Conservation (phyloP, 2,888 invertebrate species). For the Argynnis bischoffii region DNA sequence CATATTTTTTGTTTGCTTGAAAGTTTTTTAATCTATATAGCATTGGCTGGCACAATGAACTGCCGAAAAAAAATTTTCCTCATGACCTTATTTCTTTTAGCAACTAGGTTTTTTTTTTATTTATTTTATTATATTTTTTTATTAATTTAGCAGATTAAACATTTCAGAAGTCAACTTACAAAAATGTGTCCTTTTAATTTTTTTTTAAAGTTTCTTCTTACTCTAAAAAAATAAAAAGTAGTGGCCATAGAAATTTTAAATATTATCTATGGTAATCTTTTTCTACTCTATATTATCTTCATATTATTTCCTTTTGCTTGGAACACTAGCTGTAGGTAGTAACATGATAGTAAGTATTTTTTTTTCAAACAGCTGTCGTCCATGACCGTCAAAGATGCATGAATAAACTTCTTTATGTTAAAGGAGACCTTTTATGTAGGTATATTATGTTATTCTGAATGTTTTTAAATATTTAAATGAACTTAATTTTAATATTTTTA, state of each 20-base stretch:
- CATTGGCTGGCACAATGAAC: background rate
- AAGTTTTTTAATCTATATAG: background rate
- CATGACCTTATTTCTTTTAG: too few species aligned
- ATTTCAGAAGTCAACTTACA: background rate
- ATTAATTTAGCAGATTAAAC: background rate
- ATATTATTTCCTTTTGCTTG: constrained; percentile 10
- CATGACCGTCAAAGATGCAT: constrained; percentile 27
- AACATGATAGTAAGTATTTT: background rate
- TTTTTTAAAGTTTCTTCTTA: too few species aligned
- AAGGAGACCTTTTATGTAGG: background rate
- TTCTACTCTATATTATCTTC: background rate
- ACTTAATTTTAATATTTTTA: background rate
- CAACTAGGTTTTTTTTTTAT: too few species aligned
- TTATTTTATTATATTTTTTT: too few species aligned
- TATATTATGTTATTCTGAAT: background rate
- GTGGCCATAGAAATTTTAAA: too few species aligned
- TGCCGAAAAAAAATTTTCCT: too few species aligned
- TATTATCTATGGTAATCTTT: too few species aligned
- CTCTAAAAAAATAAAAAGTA: too few species aligned
- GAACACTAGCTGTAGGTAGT: background rate
- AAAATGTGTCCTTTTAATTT: too few species aligned
- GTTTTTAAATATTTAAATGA: background rate
- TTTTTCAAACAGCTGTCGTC: constrained; percentile 14
- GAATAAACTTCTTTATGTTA: background rate
- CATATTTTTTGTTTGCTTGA: background rate